phyloP scores from a whole-genome alignment of 2,888 invertebrate species.

The Lycophotia porphyrea region DNA sequence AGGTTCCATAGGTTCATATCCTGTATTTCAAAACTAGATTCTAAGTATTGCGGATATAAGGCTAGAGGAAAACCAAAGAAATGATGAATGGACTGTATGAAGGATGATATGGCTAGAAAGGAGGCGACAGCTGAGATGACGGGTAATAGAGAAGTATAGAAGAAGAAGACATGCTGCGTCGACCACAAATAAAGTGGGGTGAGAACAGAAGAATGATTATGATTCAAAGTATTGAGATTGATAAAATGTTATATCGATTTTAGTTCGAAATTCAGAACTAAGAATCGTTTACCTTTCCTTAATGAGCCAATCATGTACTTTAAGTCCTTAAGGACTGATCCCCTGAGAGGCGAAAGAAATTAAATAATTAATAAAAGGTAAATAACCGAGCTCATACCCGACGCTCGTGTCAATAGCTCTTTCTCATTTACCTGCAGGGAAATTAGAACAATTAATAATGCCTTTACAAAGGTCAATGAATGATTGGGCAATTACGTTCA shows the following conservation, averaged over 20 bases:
- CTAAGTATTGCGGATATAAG: neutral
- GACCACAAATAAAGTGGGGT: too few relatives aligned
- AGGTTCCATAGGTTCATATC: neutral
- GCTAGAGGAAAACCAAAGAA: too few relatives aligned
- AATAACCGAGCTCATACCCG: constrained; percentile 11
- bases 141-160: too few relatives aligned
- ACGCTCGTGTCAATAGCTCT: constrained; percentile 19
- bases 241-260: neutral
- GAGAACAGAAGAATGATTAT: too few relatives aligned
- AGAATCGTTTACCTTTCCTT: neutral
- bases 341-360: neutral
- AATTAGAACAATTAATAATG: constrained; percentile 33
- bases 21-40: neutral
- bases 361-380: constrained; percentile 20
- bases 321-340: neutral
- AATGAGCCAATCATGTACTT: constrained; percentile 1
- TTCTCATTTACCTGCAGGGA: constrained; percentile 3
- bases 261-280: neutral
- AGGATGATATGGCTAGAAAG: too few relatives aligned
- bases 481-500: constrained; percentile 4
- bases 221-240: neutral
- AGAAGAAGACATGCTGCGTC: too few relatives aligned
- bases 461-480: constrained; percentile 1
- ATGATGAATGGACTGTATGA: too few relatives aligned
- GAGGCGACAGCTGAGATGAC: too few relatives aligned